Percentiles rank a stretch among this genome's conserved stretches.
These are phyloP conservation scores for Branchellion lobata DNA, from an alignment of 2,888 invertebrate genomes.

Conservation along the genomic window DNA sequence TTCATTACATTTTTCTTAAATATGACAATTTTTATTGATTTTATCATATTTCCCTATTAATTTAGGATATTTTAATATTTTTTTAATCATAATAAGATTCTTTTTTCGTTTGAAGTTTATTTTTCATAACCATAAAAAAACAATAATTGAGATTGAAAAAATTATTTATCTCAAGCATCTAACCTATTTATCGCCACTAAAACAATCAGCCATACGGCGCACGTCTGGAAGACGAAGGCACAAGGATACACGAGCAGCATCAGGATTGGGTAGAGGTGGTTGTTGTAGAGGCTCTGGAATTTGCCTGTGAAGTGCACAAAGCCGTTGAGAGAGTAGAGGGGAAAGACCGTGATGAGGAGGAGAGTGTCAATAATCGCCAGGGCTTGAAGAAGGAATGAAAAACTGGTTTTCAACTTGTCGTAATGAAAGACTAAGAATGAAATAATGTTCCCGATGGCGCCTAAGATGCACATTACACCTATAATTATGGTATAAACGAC, in stretches of 20 bases:
- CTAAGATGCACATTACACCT: conserved; percentile 49
- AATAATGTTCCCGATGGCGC: conserved; percentile 50
- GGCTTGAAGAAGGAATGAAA: conserved; percentile 52
- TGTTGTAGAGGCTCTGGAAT: neutral
- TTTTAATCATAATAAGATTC: too few species aligned
- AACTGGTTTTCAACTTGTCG: conserved; percentile 52
- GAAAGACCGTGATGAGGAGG: conserved; percentile 49
- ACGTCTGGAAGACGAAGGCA: conserved; percentile 43
- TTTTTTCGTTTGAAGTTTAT: too few species aligned
- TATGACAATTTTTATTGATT: too few species aligned
- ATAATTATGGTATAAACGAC: conserved; percentile 49
- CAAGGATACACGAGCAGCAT: conserved; percentile 31
- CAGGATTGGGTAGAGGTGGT: conserved; percentile 21
- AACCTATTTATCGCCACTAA: conserved; percentile 46
- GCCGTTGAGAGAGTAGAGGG: conserved; percentile 49
- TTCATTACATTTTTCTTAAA: too few species aligned
- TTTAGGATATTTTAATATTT: too few species aligned
- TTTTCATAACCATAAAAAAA: too few species aligned
- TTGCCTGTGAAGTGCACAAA: conserved; percentile 48
- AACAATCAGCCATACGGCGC: conserved; percentile 37
- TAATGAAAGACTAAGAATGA: conserved; percentile 51
- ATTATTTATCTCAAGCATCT: too few species aligned
- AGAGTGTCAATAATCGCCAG: conserved; percentile 50
- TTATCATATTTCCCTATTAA: too few species aligned
- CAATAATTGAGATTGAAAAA: too few species aligned